Evolutionary conservation across 2,113 vertebrate genomes (phyloP), one percentile per base, ranked within the genome.

Genomic region (Chitala chitala): DNA sequence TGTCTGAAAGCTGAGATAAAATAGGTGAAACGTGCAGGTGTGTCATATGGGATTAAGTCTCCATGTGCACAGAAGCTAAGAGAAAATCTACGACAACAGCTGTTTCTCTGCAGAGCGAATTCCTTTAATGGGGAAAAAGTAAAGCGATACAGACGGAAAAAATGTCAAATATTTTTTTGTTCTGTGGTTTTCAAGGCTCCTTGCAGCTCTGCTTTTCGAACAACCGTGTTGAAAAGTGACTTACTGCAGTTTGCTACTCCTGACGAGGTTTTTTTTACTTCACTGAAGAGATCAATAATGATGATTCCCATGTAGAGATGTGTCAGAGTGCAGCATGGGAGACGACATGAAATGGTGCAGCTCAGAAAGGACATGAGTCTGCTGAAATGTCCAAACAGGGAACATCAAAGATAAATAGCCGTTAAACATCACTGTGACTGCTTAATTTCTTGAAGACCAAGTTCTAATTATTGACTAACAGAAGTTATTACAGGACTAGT

Each of bases 401-500:
- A 51, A 10, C 8, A 20, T 51, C 48, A 51, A 51, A 51, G 22
- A 20, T 8, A 3, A 69, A 50, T 5, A 2, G 15, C 5, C 65
- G 48, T 69, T 48, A 50, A 17, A 24, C 31, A 69, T 46, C 15
- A 24, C 40, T 26, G 12, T 17, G 24, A n/a, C 22, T 69, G n/a
- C 65, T 5, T 17, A 26, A 3, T 31, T 48, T 69, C 24, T 13
- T 6, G 65, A 20, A 46, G 3, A 51, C 65, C 31, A 17, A 31
- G 31, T 50, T 44, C 50, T 36, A 69, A 50, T 69, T 69, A 50
- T 69, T 17, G 38, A n/a, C 24, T 65, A 65, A 42, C 42, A 65
- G 5, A 38, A 31, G 86, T 90, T 88, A 87, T 82, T 84, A 82
- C 84, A n/a, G 7, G 5, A 33, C 56, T 26, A 55, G 12, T 20